Percentiles rank a stretch among this genome's conserved stretches.
phyloP scores from a whole-genome alignment of 1,140 invertebrate genomes.

The Dendroctonus ponderosae region DNA sequence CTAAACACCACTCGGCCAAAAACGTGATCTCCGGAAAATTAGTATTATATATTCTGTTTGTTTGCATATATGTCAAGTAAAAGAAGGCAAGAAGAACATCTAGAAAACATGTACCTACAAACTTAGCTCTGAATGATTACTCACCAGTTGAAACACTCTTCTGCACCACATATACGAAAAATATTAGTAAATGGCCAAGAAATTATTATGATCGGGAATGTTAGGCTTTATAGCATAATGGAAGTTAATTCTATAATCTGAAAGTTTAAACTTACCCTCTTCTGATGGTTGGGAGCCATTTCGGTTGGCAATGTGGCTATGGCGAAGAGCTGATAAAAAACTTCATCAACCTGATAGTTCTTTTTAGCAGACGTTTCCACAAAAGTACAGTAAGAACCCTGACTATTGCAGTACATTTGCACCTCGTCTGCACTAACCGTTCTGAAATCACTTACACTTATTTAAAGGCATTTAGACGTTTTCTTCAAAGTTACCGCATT shows the following conservation, averaged over 20 bases:
- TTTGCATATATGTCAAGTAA: too few relatives aligned
- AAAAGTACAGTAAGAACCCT: conserved; percentile 73
- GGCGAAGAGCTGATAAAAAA: conserved; percentile 78
- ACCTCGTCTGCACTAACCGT: conserved; percentile 71
- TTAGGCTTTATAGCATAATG: not conserved
- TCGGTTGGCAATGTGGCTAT: conserved; percentile 77
- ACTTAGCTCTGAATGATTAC: conserved; percentile 1
- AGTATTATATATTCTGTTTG: too few relatives aligned
- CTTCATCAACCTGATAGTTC: conserved; percentile 74
- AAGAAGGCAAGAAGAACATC: not conserved
- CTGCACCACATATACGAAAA: conserved; percentile 13
- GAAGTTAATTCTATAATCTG: not conserved
- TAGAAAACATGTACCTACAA: conserved; percentile 10
- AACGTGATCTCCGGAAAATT: too few relatives aligned
- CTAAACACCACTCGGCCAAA: too few relatives aligned
- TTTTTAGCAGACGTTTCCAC: conserved; percentile 79
- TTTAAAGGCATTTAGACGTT: not conserved
- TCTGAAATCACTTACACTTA: conserved; percentile 48
- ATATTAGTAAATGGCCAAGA: conserved; percentile 8
- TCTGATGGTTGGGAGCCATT: conserved; percentile 86
- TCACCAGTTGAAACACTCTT: conserved; percentile 12
- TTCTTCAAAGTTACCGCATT: conserved; percentile 56
- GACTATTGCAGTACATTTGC: conserved; percentile 65
- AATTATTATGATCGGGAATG: not conserved
- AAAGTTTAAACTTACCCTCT: conserved; percentile 53